These are phyloP conservation scores for Nebria salina DNA, from an alignment of 2,888 invertebrate species.

Conservation along the genomic window DNA sequence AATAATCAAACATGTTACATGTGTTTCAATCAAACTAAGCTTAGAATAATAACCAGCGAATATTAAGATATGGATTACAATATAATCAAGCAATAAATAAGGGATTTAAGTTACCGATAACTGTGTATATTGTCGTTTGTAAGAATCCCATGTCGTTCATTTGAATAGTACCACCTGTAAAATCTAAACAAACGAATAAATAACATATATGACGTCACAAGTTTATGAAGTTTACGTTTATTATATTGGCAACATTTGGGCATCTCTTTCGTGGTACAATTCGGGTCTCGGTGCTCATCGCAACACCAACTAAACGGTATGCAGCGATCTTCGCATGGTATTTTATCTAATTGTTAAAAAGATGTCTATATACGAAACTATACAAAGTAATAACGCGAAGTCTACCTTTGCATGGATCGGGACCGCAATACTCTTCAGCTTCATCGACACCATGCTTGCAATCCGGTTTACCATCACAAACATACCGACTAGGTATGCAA, in stretches of 20 bases:
- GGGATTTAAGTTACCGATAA: constrained; percentile 56
- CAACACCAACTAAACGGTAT: constrained; percentile 67
- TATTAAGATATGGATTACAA: background rate
- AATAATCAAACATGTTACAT: no score
- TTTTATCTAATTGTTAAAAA: constrained; percentile 57
- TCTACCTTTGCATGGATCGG: constrained; percentile 63
- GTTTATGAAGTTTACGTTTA: background rate
- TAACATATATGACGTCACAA: background rate
- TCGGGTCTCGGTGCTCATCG: constrained; percentile 61
- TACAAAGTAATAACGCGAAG: background rate
- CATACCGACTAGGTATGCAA: constrained; percentile 64
- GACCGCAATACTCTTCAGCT: constrained; percentile 58
- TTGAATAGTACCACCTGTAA: constrained; percentile 40
- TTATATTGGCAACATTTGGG: constrained; percentile 62
- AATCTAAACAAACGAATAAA: background rate
- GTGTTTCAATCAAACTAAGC: background rate
- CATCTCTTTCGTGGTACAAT: constrained; percentile 62
- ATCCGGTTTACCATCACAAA: constrained; percentile 66
- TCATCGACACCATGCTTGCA: constrained; percentile 67
- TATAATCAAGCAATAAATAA: background rate
- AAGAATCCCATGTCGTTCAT: constrained; percentile 60
- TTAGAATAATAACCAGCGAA: background rate
- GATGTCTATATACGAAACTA: background rate
- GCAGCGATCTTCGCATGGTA: constrained; percentile 65
- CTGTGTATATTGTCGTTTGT: constrained; percentile 62